phyloP scores from a whole-genome alignment of 1,140 invertebrate genomes.

The Physella acuta region DNA sequence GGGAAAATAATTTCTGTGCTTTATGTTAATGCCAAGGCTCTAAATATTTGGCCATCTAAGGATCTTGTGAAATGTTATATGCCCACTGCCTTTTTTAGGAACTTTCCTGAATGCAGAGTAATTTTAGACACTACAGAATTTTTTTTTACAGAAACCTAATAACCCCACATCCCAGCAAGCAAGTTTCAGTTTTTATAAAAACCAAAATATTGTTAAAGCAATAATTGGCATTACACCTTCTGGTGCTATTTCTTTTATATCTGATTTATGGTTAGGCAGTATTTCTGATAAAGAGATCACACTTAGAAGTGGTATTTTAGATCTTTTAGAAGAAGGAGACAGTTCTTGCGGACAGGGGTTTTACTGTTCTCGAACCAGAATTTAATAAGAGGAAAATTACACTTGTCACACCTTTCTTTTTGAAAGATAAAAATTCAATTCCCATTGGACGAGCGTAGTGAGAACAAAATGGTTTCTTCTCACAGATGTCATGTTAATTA shows the following conservation, averaged over 20 bases:
- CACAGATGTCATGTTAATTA: conserved; percentile 2
- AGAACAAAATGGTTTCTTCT: conserved; percentile 1
- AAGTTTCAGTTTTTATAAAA: conserved; percentile 9
- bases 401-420: conserved; percentile 1
- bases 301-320: neutral
- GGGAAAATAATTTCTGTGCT: neutral
- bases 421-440: conserved; percentile 5
- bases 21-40: neutral
- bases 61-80: neutral
- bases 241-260: conserved; percentile 11
- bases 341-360: conserved; percentile 13
- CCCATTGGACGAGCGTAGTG: neutral
- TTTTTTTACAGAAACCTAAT: neutral
- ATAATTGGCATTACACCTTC: conserved; percentile 10
- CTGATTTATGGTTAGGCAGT: conserved; percentile 6
- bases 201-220: neutral
- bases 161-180: neutral
- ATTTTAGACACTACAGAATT: conserved; percentile 2
- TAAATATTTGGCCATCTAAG: neutral
- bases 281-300: conserved; percentile 15
- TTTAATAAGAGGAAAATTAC: neutral
- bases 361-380: conserved; percentile 8
- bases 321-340: neutral
- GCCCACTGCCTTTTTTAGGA: neutral
- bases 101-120: neutral